phyloP scores from a whole-genome alignment of 2,888 invertebrate genomes.

The Apamea anceps region DNA sequence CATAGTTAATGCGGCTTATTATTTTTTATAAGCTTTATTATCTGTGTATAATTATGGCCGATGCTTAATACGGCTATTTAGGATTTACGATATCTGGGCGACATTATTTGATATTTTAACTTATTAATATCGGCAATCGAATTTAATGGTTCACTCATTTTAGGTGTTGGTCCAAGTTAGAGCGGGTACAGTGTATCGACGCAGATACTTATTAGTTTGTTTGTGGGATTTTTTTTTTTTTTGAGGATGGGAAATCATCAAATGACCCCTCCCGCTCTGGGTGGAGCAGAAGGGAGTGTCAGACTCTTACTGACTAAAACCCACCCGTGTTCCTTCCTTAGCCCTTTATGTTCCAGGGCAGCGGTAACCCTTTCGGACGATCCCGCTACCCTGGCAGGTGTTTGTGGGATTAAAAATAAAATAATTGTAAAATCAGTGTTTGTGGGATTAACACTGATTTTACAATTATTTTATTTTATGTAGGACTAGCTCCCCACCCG shows the following conservation, averaged over 20 bases:
- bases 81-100: constrained; percentile 60
- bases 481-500: too few species aligned
- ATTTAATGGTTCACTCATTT: constrained; percentile 36
- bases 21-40: constrained; percentile 52
- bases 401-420: too few species aligned
- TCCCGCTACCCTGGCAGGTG: too few species aligned
- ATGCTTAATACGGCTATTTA: constrained; percentile 56
- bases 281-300: too few species aligned
- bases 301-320: too few species aligned
- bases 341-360: too few species aligned
- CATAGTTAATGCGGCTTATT: constrained; percentile 51
- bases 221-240: too few species aligned
- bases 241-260: too few species aligned
- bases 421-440: too few species aligned
- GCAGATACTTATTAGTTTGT: background rate
- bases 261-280: too few species aligned
- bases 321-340: too few species aligned
- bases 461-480: background rate
- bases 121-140: constrained; percentile 54
- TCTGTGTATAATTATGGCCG: constrained; percentile 49
- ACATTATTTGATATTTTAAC: constrained; percentile 56
- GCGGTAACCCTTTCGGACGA: too few species aligned
- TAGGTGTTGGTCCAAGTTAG: constrained; percentile 15
- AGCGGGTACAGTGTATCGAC: background rate
- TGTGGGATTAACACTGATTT: background rate